These are phyloP conservation scores for Meloe dianella DNA, from an alignment of 2,888 invertebrate species.

Conservation along the genomic window DNA sequence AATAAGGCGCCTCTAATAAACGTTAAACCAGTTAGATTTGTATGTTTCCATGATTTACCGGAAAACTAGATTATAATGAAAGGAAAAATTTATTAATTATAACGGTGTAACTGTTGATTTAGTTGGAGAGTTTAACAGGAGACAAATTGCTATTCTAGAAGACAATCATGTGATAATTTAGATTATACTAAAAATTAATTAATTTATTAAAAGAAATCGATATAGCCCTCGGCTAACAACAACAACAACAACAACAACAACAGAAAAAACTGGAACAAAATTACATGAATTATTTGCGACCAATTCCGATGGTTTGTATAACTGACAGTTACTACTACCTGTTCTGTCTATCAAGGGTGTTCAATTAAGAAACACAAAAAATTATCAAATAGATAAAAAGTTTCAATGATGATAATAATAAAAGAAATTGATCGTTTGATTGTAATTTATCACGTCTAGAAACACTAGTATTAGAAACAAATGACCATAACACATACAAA, in stretches of 20 bases:
- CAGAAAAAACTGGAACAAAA: background rate
- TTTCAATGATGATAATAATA: background rate
- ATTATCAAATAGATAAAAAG: background rate
- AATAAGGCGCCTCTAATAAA: background rate
- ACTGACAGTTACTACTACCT: background rate
- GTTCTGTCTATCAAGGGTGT: background rate
- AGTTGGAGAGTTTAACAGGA: background rate
- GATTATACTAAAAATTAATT: background rate
- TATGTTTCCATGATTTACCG: conserved; percentile 2
- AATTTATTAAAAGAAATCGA: background rate
- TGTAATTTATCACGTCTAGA: conserved; percentile 30
- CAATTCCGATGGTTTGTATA: background rate
- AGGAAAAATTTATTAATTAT: conserved; percentile 1
- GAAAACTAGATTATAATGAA: conserved; percentile 5
- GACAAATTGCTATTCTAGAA: background rate
- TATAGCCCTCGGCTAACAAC: background rate
- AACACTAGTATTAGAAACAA: conserved; percentile 30
- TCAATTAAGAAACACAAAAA: background rate
- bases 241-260: background rate
- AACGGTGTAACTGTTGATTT: background rate
- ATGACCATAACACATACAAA: conserved; percentile 32
- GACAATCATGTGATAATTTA: background rate
- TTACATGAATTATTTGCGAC: background rate
- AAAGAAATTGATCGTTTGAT: conserved; percentile 33
- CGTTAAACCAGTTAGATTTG: background rate